phyloP scores from a whole-genome alignment of 2,888 invertebrate species.

The Iselma pallidipennis region DNA sequence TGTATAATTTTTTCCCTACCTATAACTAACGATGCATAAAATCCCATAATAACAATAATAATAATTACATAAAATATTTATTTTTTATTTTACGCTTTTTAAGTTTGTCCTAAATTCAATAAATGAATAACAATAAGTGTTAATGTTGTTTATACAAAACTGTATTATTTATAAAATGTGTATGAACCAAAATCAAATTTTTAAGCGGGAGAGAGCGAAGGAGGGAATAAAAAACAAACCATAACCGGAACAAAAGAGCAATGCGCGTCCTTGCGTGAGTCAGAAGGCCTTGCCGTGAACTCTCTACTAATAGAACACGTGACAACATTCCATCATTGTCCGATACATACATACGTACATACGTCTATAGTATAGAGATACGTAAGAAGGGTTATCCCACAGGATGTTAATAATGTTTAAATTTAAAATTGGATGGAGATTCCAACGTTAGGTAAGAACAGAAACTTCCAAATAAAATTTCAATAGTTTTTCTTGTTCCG shows the following conservation, averaged over 20 bases:
- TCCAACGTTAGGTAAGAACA: too few relatives aligned
- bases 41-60: not conserved
- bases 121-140: too few relatives aligned
- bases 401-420: too few relatives aligned
- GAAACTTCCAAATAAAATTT: too few relatives aligned
- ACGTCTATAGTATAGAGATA: too few relatives aligned
- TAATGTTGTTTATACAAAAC: not conserved
- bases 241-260: slow-evolving; percentile 50
- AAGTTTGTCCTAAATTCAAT: too few relatives aligned
- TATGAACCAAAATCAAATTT: not conserved
- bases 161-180: not conserved
- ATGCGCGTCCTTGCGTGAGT: slow-evolving; percentile 53
- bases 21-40: not conserved
- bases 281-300: slow-evolving; percentile 50
- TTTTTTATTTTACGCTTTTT: not conserved
- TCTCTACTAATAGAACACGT: slow-evolving; percentile 11
- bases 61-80: not conserved
- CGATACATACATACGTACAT: not conserved
- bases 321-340: slow-evolving; percentile 5
- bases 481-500: too few relatives aligned
- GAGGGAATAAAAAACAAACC: slow-evolving; percentile 21
- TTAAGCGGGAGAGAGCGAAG: slow-evolving; percentile 4
- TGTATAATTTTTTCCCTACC: too few relatives aligned
- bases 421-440: too few relatives aligned
- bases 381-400: too few relatives aligned